Percentiles rank a stretch among this genome's conserved stretches.
phyloP scores from a whole-genome alignment of 2,888 invertebrate genomes.

The Drosophila meridionalis region DNA sequence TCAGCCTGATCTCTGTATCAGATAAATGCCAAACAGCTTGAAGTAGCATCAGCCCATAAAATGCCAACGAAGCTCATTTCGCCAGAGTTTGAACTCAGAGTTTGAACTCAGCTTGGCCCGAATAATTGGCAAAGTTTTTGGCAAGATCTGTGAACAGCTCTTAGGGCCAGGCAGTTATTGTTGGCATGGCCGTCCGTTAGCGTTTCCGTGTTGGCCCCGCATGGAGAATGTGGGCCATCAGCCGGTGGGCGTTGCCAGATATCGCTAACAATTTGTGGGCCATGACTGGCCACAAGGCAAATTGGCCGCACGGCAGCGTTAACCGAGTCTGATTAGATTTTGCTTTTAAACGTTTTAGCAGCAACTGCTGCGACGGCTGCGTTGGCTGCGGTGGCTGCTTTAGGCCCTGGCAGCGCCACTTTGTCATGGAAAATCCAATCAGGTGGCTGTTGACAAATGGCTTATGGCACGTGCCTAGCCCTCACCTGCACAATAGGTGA shows the following conservation, averaged over 20 bases:
- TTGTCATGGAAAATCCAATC: slow-evolving; percentile 66
- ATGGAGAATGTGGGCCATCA: slow-evolving; percentile 21
- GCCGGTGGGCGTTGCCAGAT: background rate
- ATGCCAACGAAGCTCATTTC: background rate
- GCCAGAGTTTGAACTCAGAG: background rate
- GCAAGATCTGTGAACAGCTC: slow-evolving; percentile 36
- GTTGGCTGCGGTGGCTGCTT: slow-evolving; percentile 5
- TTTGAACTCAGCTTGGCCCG: slow-evolving; percentile 5
- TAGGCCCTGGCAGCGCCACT: slow-evolving; percentile 41
- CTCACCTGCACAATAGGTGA: slow-evolving; percentile 34
- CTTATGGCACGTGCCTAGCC: slow-evolving; percentile 70
- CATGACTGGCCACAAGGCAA: slow-evolving; percentile 34
- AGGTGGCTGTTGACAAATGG: slow-evolving; percentile 71
- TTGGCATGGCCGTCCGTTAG: slow-evolving; percentile 36
- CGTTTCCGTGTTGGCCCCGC: background rate
- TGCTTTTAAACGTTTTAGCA: slow-evolving; percentile 59
- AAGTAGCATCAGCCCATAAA: background rate
- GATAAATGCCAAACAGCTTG: background rate
- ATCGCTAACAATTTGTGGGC: slow-evolving; percentile 24
- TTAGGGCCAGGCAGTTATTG: slow-evolving; percentile 54
- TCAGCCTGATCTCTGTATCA: background rate
- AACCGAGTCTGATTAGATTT: slow-evolving; percentile 69
- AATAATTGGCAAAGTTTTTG: slow-evolving; percentile 66
- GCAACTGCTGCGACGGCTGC: background rate
- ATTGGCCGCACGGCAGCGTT: slow-evolving; percentile 53